Conservation (phyloP, 2,888 invertebrate genomes). For the Sphaerolaimus hirsutus region DNA sequence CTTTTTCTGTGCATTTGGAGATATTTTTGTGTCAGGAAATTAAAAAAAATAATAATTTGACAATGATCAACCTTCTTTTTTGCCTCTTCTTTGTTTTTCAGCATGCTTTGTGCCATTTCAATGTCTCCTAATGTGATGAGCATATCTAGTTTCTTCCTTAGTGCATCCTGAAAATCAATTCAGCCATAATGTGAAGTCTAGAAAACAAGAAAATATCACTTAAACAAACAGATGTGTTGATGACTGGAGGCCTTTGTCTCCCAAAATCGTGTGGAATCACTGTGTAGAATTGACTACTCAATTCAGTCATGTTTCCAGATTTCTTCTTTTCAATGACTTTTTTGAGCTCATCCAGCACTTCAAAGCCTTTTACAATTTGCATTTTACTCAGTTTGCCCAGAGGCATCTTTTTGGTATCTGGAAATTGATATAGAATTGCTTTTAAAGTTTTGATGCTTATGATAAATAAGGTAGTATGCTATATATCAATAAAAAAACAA, state of each 20-base stretch:
- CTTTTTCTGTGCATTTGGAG: not conserved
- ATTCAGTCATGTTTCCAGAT: slow-evolving; percentile 12
- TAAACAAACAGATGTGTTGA: slow-evolving; percentile 10
- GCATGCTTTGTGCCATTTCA: slow-evolving; percentile 26
- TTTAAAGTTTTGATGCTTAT: too few species aligned
- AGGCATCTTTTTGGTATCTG: slow-evolving; percentile 31
- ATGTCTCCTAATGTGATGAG: slow-evolving; percentile 29
- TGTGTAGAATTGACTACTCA: slow-evolving; percentile 29
- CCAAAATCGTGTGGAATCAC: slow-evolving; percentile 26
- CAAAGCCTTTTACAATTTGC: slow-evolving; percentile 31
- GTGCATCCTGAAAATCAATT: slow-evolving; percentile 17
- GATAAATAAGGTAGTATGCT: too few species aligned
- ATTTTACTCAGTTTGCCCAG: slow-evolving; percentile 30
- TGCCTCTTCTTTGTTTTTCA: slow-evolving; percentile 4
- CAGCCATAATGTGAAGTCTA: too few species aligned
- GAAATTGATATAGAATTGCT: too few species aligned
- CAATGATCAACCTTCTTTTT: too few species aligned
- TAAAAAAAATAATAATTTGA: too few species aligned
- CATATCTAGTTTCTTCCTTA: slow-evolving; percentile 29
- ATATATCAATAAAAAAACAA: too few species aligned
- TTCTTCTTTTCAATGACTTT: slow-evolving; percentile 12
- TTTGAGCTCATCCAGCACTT: slow-evolving; percentile 27
- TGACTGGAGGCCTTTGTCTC: slow-evolving; percentile 7
- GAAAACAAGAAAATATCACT: too few species aligned
- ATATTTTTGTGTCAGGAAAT: too few species aligned